Percentiles rank a stretch among this genome's conserved stretches.
Evolutionary conservation across 2,113 vertebrate genomes (phyloP).

Genomic region (Oncorhynchus mykiss): DNA sequence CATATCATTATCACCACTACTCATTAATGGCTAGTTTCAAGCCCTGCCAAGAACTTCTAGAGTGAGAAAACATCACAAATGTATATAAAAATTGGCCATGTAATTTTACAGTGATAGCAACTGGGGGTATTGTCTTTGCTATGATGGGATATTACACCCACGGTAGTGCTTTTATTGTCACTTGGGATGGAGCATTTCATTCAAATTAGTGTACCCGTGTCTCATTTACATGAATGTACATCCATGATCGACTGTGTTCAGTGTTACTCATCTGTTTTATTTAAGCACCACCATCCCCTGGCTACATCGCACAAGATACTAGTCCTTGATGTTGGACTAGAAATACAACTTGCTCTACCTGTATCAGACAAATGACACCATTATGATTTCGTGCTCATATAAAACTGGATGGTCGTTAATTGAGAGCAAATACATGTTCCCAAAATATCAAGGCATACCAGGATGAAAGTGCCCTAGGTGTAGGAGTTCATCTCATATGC

Average conservation of each 20-base stretch:
- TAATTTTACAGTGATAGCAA: constrained; percentile 39
- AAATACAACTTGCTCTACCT: not conserved
- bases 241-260: constrained; percentile 39
- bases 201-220: not conserved
- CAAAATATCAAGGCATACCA: not conserved
- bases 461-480: not conserved
- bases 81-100: constrained; percentile 27
- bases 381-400: not conserved
- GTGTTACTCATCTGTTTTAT: constrained; percentile 34
- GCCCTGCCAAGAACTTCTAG: constrained; percentile 37
- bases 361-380: not conserved
- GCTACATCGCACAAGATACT: not conserved
- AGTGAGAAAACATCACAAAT: constrained; percentile 49
- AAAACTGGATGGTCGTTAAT: not conserved
- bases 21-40: constrained; percentile 41
- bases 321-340: not conserved
- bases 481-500: not conserved
- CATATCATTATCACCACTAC: constrained; percentile 49
- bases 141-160: constrained; percentile 49
- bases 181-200: constrained; percentile 15
- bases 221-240: not conserved
- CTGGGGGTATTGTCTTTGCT: constrained; percentile 43
- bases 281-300: not conserved
- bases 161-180: constrained; percentile 24
- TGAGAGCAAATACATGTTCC: not conserved